phyloP scores from a whole-genome alignment of 1,140 invertebrate species.

The Hycleus phaleratus region DNA sequence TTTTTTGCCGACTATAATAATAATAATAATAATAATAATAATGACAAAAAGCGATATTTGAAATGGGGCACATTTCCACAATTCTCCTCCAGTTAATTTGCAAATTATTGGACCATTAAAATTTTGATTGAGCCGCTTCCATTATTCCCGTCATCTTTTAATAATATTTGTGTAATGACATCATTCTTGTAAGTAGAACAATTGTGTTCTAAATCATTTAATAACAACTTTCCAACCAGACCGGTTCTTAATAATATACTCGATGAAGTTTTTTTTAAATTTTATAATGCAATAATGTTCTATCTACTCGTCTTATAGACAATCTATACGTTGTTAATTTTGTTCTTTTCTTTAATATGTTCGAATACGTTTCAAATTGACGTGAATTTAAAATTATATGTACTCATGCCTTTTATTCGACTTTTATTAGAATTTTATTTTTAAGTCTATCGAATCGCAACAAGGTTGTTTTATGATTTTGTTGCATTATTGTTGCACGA shows the following conservation, averaged over 20 bases:
- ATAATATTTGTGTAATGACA: slow-evolving; percentile 25
- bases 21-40: too few species aligned
- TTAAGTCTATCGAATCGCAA: slow-evolving; percentile 4
- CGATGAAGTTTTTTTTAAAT: slow-evolving; percentile 13
- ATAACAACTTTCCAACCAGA: slow-evolving; percentile 28
- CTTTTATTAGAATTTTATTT: slow-evolving; percentile 19
- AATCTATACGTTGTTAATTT: not conserved
- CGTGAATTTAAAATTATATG: not conserved
- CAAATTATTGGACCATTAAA: slow-evolving; percentile 8
- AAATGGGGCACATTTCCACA: slow-evolving; percentile 8
- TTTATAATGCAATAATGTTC: slow-evolving; percentile 23
- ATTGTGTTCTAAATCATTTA: slow-evolving; percentile 32
- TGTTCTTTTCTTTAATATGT: not conserved
- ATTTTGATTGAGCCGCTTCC: slow-evolving; percentile 4
- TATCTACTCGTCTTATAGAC: not conserved
- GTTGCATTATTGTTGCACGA: not conserved
- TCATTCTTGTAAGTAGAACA: slow-evolving; percentile 29
- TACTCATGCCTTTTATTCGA: slow-evolving; percentile 11
- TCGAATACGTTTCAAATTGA: not conserved
- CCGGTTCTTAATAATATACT: slow-evolving; percentile 29
- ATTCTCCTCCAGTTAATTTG: slow-evolving; percentile 1
- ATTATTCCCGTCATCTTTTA: not conserved
- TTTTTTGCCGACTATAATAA: slow-evolving; percentile 20
- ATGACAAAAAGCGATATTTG: slow-evolving; percentile 25
- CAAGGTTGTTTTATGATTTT: slow-evolving; percentile 13